phyloP scores from a whole-genome alignment of 2,797 vertebrate genomes.

The Simalia tracyae region DNA sequence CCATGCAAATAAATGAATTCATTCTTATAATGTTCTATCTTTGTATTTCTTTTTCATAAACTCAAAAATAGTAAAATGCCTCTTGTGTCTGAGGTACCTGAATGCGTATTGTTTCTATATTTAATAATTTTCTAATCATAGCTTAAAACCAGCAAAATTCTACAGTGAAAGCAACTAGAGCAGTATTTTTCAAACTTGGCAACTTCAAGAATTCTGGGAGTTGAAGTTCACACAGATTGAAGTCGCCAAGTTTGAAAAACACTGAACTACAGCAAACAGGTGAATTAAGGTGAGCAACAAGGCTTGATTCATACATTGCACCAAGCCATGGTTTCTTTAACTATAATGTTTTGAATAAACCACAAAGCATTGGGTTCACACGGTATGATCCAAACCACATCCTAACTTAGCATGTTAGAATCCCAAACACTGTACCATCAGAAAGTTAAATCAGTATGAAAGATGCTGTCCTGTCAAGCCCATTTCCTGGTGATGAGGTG shows the following conservation, averaged over 20 bases:
- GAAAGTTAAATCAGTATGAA: neutral
- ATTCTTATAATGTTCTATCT: too few species aligned
- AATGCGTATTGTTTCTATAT: too few species aligned
- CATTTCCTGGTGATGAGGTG: too few species aligned
- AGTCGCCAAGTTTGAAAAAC: neutral
- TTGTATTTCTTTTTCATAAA: too few species aligned
- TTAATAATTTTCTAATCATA: neutral
- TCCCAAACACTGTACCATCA: neutral
- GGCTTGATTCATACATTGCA: neutral
- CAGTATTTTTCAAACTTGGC: neutral
- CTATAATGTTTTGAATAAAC: neutral
- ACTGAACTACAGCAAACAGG: neutral
- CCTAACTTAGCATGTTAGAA: neutral
- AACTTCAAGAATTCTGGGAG: neutral
- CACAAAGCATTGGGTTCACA: neutral
- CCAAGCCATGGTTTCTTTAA: neutral
- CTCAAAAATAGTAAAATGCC: too few species aligned
- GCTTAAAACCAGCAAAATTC: neutral
- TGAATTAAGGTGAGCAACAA: neutral
- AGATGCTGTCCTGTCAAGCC: neutral
- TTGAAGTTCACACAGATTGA: too few species aligned
- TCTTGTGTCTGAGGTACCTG: too few species aligned
- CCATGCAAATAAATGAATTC: too few species aligned
- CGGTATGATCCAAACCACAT: neutral
- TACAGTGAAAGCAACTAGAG: neutral